A percentile compares a stretch with the other conserved stretches of the same genome.
Conservation (phyloP, 2,113 vertebrate genomes). For the Irena cyanogastra region DNA sequence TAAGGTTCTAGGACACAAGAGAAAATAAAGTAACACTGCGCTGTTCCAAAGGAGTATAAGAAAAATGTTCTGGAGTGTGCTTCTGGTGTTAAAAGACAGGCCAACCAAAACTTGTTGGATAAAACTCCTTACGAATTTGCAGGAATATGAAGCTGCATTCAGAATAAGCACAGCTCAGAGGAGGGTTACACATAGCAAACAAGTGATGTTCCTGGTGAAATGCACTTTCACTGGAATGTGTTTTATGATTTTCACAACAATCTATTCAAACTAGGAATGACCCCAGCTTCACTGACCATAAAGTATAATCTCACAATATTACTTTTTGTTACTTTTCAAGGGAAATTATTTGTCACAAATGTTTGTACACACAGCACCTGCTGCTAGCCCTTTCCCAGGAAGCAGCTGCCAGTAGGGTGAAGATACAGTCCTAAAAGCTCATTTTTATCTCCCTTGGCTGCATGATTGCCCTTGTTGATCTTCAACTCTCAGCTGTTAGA, state of each 20-base stretch:
- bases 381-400: neutral
- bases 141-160: neutral
- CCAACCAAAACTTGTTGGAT: neutral
- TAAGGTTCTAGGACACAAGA: neutral
- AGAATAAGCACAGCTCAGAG: neutral
- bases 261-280: neutral
- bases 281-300: neutral
- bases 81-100: neutral
- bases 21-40: neutral
- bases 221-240: neutral
- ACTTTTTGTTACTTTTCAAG: neutral
- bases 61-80: neutral
- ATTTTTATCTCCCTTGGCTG: neutral
- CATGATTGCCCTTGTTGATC: neutral
- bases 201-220: neutral
- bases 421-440: neutral
- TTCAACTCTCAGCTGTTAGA: neutral
- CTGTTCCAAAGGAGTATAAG: neutral
- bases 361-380: neutral
- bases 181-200: neutral
- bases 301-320: neutral
- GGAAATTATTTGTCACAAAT: neutral
- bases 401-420: neutral
- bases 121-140: neutral
- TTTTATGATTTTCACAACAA: neutral